phyloP scores from a whole-genome alignment of 2,888 invertebrate genomes.

The Folsomia candida region DNA sequence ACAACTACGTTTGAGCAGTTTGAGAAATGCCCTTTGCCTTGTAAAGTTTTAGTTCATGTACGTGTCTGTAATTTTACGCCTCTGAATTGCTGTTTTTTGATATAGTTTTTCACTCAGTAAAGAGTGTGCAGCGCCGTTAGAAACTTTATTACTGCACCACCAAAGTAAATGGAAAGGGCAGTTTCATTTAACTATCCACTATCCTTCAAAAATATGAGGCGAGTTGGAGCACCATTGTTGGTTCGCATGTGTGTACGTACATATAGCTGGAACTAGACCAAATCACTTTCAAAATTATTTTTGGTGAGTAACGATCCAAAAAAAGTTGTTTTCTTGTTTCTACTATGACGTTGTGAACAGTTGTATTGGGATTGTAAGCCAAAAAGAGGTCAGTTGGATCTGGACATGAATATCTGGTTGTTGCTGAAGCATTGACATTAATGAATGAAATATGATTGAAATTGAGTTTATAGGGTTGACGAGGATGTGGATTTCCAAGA shows the following conservation, averaged over 20 bases:
- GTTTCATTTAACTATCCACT: background rate
- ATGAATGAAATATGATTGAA: background rate
- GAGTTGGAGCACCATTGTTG: background rate
- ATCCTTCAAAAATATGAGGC: background rate
- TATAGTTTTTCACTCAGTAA: background rate
- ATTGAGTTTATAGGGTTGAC: constrained; percentile 2
- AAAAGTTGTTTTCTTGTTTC: background rate
- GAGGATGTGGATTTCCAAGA: no score
- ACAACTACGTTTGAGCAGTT: no score
- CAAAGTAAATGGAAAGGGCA: background rate
- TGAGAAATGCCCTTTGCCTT: no score
- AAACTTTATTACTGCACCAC: background rate
- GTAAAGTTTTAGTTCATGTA: background rate
- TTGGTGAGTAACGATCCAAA: background rate
- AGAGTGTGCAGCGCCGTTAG: background rate
- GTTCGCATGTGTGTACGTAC: background rate
- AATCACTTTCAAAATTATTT: constrained; percentile 10
- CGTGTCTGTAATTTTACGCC: constrained; percentile 6
- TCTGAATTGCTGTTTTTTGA: background rate
- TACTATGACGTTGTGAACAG: no score
- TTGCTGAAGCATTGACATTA: no score
- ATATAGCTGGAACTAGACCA: constrained; percentile 6
- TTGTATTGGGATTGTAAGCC: no score
- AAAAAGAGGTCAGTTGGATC: no score
- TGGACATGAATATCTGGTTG: no score